Percentiles rank a stretch among this genome's conserved stretches.
Evolutionary conservation across 2,888 invertebrate species (phyloP).

Genomic region (Sinopyrophorus schimmeli): DNA sequence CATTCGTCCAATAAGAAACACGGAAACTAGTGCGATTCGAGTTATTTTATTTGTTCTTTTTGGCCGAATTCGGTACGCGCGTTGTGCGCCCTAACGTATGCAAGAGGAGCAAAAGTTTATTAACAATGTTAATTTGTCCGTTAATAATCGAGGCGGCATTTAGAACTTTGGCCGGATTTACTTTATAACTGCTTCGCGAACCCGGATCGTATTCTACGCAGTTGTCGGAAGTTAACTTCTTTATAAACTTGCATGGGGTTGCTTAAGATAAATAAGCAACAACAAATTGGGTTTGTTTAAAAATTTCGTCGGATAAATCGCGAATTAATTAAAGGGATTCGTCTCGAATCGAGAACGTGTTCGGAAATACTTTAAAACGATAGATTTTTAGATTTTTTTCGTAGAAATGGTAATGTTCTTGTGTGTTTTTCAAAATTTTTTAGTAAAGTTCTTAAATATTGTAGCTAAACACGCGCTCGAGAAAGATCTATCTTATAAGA

Average conservation of each 20-base stretch:
- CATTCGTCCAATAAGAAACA: slow-evolving; percentile 9
- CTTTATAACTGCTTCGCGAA: slow-evolving; percentile 12
- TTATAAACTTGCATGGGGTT: slow-evolving; percentile 5
- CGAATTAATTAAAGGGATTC: too few species aligned
- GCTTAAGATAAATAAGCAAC: slow-evolving; percentile 1
- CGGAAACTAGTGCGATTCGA: slow-evolving; percentile 2
- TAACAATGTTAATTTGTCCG: slow-evolving; percentile 23
- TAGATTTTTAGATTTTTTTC: too few species aligned
- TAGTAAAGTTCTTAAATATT: too few species aligned
- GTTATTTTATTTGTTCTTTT: slow-evolving; percentile 9
- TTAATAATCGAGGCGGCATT: slow-evolving; percentile 16
- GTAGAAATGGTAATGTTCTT: too few species aligned
- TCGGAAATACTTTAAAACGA: too few species aligned
- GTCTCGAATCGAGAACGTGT: too few species aligned
- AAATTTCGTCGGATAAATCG: too few species aligned
- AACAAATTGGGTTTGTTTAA: too few species aligned
- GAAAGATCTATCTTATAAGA: too few species aligned
- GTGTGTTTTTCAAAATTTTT: too few species aligned
- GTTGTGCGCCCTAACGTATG: slow-evolving; percentile 10
- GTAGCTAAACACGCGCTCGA: too few species aligned
- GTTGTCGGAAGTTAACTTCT: slow-evolving; percentile 8
- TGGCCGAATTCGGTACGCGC: neutral
- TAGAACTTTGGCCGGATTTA: slow-evolving; percentile 13
- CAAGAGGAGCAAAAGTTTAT: slow-evolving; percentile 16
- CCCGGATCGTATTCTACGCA: slow-evolving; percentile 6